Evolutionary conservation across 1,140 invertebrate species (phyloP).

Genomic region (Planococcus citri): DNA sequence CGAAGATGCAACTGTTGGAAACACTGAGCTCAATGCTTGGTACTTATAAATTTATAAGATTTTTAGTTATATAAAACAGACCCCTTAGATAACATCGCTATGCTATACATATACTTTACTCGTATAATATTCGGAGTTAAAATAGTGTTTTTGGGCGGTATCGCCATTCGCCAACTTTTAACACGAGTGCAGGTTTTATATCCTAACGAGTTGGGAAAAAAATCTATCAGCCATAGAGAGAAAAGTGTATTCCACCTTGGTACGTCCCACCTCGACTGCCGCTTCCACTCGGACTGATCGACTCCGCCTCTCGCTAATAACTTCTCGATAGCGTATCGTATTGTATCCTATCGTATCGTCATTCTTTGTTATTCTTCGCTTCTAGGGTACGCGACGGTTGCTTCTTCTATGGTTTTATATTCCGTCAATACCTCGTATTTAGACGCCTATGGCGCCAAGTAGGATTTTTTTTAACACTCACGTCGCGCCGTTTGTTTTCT

Average conservation of each 20-base stretch:
- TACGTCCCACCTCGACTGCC: constrained; percentile 4
- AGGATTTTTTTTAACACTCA: background rate
- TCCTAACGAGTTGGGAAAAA: constrained; percentile 7
- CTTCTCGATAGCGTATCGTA: constrained; percentile 11
- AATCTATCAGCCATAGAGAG: constrained; percentile 20
- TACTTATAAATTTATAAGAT: too few species aligned
- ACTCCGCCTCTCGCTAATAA: constrained; percentile 19
- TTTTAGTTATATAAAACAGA: too few species aligned
- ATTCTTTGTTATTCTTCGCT: constrained; percentile 14
- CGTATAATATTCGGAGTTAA: background rate
- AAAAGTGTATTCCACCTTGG: constrained; percentile 12
- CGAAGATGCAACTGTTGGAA: too few species aligned
- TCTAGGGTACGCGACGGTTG: background rate
- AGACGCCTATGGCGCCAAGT: constrained; percentile 14
- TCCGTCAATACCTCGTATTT: background rate
- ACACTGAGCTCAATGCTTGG: too few species aligned
- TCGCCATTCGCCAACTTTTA: background rate
- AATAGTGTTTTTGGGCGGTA: constrained; percentile 12
- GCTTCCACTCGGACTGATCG: background rate
- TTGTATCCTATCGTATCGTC: too few species aligned
- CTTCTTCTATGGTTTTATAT: background rate
- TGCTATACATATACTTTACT: too few species aligned
- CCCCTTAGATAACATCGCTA: too few species aligned
- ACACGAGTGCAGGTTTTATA: constrained; percentile 6
- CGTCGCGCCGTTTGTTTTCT: background rate